Conservation (phyloP, 2,113 vertebrate species). For the Spilogale gracilis region DNA sequence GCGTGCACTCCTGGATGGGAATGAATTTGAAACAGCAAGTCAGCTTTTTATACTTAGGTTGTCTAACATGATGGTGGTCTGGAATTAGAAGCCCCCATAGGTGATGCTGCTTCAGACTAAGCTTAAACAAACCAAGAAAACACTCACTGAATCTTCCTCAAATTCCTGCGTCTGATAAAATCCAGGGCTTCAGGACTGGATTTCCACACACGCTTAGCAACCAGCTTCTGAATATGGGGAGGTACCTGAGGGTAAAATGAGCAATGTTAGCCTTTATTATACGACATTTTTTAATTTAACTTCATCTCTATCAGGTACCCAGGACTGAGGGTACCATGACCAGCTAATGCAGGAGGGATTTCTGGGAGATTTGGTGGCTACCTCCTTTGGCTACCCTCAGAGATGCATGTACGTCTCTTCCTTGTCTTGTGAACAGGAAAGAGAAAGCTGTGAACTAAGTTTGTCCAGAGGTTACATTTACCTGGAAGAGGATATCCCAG, state of each 20-base stretch:
- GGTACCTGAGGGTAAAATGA: slow-evolving; percentile 90
- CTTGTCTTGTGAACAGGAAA: slow-evolving; percentile 2
- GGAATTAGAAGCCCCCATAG: background rate
- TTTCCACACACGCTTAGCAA: slow-evolving; percentile 95
- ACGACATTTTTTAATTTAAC: background rate
- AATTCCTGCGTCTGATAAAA: slow-evolving; percentile 91
- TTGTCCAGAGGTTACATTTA: slow-evolving; percentile 74
- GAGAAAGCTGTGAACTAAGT: background rate
- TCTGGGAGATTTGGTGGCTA: background rate
- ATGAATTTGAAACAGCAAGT: slow-evolving; percentile 48
- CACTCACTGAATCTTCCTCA: slow-evolving; percentile 82
- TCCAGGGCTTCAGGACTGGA: slow-evolving; percentile 95
- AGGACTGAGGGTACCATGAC: background rate
- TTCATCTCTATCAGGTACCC: background rate
- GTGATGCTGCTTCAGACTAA: background rate
- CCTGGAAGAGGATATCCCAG: slow-evolving; percentile 92
- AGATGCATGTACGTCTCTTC: background rate
- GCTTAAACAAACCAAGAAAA: slow-evolving; percentile 57
- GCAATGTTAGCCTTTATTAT: slow-evolving; percentile 40
- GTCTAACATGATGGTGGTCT: slow-evolving; percentile 15
- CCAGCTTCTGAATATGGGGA: slow-evolving; percentile 91
- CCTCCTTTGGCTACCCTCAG: background rate
- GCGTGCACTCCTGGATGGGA: slow-evolving; percentile 72
- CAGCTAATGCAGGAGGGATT: background rate
- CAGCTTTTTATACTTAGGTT: background rate